Evolutionary conservation across 2,888 invertebrate species (phyloP), one percentile per base, ranked within the genome.

Genomic region (Neoaliturus tenellus): DNA sequence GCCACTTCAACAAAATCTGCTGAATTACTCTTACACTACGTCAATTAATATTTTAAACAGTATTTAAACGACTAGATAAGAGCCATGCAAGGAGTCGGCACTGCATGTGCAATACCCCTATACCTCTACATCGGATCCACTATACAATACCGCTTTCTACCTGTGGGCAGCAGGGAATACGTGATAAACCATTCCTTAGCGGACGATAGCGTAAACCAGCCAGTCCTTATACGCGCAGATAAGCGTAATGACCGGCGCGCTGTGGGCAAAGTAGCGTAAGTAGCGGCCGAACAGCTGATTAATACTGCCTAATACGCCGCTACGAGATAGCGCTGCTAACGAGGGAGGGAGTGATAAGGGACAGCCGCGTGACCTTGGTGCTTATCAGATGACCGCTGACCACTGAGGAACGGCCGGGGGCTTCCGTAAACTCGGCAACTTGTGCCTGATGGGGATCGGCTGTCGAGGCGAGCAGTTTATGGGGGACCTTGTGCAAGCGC

Each of bases 181-280:
- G 62, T 31, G 62, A 62, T 62, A 62, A 62, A 62, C 62, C 62
- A 23, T 51, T 23, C 51, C 51, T 31, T 62, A 62, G 31, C 62
- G 17, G 62, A 62, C 31, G 62, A 51, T 51, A 51, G 51, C 51
- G 62, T 62, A 62, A 62, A 62, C 12, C 62, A 62, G 62, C 62
- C 62, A 62, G 62, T 62, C 62, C 62, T 62, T 62, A 62, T 62
- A 62, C 14, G 62, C 1, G 14, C 10, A 28, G 62, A 62, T 62
- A 62, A 62, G 62, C 62, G 17, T 62, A 62, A 62, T 62, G 62
- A 62, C 62, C 62, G 12, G 23, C 55, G 25, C 8, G 25, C 62
- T 51, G 51, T 20, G 51, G 51, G 51, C 62, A 62, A 62, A 28
- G 62, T 14, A 62, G 28, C 28, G 62, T 23, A 55, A 62, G 28